These are phyloP conservation scores for Siniperca undulata DNA, from an alignment of 2,797 vertebrate genomes.

Conservation along the genomic window DNA sequence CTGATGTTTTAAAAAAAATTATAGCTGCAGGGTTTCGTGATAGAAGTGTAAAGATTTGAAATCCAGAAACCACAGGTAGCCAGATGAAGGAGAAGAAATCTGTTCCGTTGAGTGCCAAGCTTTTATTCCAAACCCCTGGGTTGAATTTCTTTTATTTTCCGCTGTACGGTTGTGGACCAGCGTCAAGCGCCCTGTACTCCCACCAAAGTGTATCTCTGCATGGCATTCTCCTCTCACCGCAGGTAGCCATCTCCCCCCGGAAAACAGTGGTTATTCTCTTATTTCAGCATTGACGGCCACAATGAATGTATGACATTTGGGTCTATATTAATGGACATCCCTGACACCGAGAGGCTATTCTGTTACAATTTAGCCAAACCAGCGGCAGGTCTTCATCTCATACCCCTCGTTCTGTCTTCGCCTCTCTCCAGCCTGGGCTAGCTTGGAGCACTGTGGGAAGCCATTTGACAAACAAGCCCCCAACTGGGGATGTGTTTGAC, in stretches of 20 bases:
- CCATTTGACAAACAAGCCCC: constrained; percentile 90
- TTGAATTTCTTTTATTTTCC: constrained; percentile 81
- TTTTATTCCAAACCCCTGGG: constrained; percentile 86
- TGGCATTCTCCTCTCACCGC: constrained; percentile 83
- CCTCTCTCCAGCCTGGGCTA: constrained; percentile 75
- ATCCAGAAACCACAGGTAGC: constrained; percentile 89
- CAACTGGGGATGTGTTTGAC: constrained; percentile 90
- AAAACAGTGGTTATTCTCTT: constrained; percentile 75
- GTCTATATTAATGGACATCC: constrained; percentile 78
- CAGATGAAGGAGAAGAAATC: constrained; percentile 84
- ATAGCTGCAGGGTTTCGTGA: constrained; percentile 65
- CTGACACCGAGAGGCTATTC: constrained; percentile 75
- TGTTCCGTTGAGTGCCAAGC: constrained; percentile 83
- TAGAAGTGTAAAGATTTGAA: constrained; percentile 84
- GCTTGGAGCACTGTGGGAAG: constrained; percentile 91
- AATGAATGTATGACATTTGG: constrained; percentile 71
- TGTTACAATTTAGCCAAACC: constrained; percentile 70
- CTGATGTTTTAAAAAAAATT: neutral
- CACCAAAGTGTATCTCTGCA: constrained; percentile 54
- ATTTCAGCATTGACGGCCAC: constrained; percentile 60
- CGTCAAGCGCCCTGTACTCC: constrained; percentile 72
- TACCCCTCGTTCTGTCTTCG: constrained; percentile 80
- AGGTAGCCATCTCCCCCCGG: constrained; percentile 85
- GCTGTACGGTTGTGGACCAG: constrained; percentile 45
- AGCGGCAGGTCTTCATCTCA: constrained; percentile 68